Conservation (phyloP, 2,888 invertebrate genomes). For the Hyposoter didymator region DNA sequence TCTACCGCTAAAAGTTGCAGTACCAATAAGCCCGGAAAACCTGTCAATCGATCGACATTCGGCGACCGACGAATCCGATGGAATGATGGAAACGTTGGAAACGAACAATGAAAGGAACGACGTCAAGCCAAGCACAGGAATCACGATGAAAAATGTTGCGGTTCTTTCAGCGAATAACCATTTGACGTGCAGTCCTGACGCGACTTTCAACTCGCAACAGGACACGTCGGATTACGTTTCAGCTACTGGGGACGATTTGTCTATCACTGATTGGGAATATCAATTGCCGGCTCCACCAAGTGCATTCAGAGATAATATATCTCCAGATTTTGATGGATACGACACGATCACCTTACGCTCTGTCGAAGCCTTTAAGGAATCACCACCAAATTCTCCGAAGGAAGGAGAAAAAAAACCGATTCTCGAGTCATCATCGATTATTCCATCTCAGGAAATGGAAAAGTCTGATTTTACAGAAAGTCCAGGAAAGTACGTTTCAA, state of each 20-base stretch:
- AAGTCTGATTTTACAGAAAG: not conserved
- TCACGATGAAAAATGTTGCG: conserved; percentile 36
- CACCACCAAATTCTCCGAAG: conserved; percentile 33
- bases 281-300: conserved; percentile 87
- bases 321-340: conserved; percentile 72
- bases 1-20: not conserved
- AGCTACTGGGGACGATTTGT: conserved; percentile 72
- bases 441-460: conserved; percentile 37
- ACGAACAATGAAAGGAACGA: conserved; percentile 26
- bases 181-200: conserved; percentile 66
- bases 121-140: conserved; percentile 26
- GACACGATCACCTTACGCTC: conserved; percentile 72
- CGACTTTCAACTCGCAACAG: conserved; percentile 76
- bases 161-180: conserved; percentile 22
- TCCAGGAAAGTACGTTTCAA: not conserved
- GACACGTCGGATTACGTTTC: conserved; percentile 82
- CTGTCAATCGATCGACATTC: not conserved
- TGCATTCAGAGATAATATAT: conserved; percentile 85
- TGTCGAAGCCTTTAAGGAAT: conserved; percentile 70
- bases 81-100: conserved; percentile 11
- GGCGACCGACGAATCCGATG: conserved; percentile 37
- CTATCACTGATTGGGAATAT: conserved; percentile 85
- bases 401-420: conserved; percentile 16
- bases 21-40: conserved; percentile 15
- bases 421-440: conserved; percentile 26